Evolutionary conservation across 2,113 vertebrate genomes (phyloP), one percentile per base, ranked within the genome.

Genomic region (Stictonetta naevosa): DNA sequence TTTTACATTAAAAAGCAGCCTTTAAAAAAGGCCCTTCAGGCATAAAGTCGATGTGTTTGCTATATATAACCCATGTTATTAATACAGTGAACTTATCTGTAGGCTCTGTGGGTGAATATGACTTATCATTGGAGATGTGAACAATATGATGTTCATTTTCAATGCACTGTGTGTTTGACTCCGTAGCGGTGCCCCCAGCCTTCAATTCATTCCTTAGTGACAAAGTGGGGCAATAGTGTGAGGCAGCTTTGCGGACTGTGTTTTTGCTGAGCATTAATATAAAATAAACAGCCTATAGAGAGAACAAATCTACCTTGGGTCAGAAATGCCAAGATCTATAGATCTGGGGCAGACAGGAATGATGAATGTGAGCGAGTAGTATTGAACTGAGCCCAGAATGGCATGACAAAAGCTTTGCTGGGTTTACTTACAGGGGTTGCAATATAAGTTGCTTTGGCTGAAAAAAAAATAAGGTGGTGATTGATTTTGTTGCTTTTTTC

Each of bases 1-100:
- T 94, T 98, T 97, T 96, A 95, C 97, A 96, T 95, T 96, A 95
- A 95, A 97, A 97, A 96, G 92, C 71, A 88, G 46, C 10, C 85
- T 97, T 96, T 86, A 82, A 79, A 97, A 92, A 86, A 91, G 67
- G 67, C 90, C 96, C 95, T 73, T 52, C 81, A 82, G 95, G 94
- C 95, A 93, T 74, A 83, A 92, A 94, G 88, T 76, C 86, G 50
- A 31, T 48, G 83, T 87, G 84, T 83, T 93, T 95, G 80, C 82
- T 89, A 63, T 93, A 80, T 91, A 88, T 94, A 94, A 92, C 34
- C 33, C 19, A 58, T 94, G 48, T 80, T 96, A 90, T 83, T 91
- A 97, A 93, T 86, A 93, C 90, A 93, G 21, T 88, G 91, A 94
- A 80, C 87, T 96, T 93, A 55, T 95, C 91, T 86, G 91, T 84